phyloP scores from a whole-genome alignment of 2,888 invertebrate species.

The Ethmia dodecea region DNA sequence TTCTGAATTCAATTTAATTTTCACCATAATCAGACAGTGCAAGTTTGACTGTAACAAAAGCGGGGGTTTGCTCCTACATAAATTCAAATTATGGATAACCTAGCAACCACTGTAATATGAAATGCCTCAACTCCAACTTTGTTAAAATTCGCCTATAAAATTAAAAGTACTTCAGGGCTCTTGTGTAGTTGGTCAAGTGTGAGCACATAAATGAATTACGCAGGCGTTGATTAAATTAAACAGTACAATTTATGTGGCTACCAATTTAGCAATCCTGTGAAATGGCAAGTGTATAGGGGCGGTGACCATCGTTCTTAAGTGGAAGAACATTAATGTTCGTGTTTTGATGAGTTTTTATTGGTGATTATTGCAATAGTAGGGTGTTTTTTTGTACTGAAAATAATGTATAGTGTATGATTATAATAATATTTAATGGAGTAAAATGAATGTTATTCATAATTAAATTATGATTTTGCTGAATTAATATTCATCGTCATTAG shows the following conservation, averaged over 20 bases:
- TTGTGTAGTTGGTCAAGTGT: constrained; percentile 35
- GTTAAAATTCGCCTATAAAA: constrained; percentile 16
- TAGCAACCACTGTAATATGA: constrained; percentile 32
- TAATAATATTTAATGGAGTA: too few species aligned
- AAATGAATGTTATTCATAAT: too few species aligned
- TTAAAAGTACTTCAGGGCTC: constrained; percentile 32
- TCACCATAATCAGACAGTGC: too few species aligned
- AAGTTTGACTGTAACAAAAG: constrained; percentile 37
- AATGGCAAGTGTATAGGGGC: constrained; percentile 64
- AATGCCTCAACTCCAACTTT: constrained; percentile 17
- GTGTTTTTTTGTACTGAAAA: constrained; percentile 20
- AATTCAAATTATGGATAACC: constrained; percentile 50
- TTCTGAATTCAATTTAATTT: too few species aligned
- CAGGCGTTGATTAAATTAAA: constrained; percentile 74
- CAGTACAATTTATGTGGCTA: constrained; percentile 63
- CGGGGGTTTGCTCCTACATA: constrained; percentile 47
- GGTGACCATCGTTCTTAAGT: constrained; percentile 41
- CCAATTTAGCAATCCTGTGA: constrained; percentile 72
- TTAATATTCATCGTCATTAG: too few species aligned
- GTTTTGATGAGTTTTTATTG: constrained; percentile 26
- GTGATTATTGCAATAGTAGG: constrained; percentile 21
- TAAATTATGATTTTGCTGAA: too few species aligned
- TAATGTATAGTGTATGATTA: too few species aligned
- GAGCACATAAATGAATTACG: constrained; percentile 49
- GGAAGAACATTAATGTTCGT: constrained; percentile 32